Percentiles rank a stretch among this genome's conserved stretches.
These are phyloP conservation scores for Butorides virescens DNA, from an alignment of 2,113 vertebrate species.

Conservation along the genomic window DNA sequence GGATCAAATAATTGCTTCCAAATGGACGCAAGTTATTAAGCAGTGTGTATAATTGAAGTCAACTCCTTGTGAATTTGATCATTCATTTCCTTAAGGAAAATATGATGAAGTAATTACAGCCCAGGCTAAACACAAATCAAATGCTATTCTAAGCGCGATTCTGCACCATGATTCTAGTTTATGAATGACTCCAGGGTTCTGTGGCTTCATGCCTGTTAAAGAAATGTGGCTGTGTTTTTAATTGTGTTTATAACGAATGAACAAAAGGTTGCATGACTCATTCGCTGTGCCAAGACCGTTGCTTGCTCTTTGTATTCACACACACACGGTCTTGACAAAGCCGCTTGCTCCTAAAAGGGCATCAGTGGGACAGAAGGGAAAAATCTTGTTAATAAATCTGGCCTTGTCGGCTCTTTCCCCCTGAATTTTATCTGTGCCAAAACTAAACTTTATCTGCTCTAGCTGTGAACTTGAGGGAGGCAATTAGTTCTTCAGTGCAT, in stretches of 20 bases:
- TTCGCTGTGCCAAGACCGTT: not conserved
- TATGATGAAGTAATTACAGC: slow-evolving; percentile 53
- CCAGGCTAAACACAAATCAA: slow-evolving; percentile 46
- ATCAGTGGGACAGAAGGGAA: not conserved
- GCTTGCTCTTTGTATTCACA: not conserved
- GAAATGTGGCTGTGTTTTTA: slow-evolving; percentile 23
- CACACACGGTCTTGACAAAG: not conserved
- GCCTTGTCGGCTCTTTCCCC: not conserved
- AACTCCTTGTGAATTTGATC: slow-evolving; percentile 39
- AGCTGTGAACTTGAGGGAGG: not conserved
- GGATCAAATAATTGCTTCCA: slow-evolving; percentile 40
- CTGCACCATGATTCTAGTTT: not conserved
- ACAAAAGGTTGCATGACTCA: slow-evolving; percentile 45
- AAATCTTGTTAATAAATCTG: not conserved
- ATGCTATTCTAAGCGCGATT: not conserved
- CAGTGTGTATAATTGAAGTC: slow-evolving; percentile 41
- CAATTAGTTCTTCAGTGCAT: not conserved
- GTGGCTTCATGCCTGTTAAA: not conserved
- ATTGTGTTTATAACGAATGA: slow-evolving; percentile 34
- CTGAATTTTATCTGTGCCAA: not conserved
- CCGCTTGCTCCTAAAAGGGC: not conserved
- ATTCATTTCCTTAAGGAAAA: slow-evolving; percentile 57
- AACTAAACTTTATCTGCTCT: not conserved
- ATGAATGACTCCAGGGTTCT: slow-evolving; percentile 42
- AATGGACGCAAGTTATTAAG: slow-evolving; percentile 48